Percentiles rank a stretch among this genome's conserved stretches.
These are phyloP conservation scores for Harpalus rufipes DNA, from an alignment of 2,888 invertebrate species.

Conservation along the genomic window DNA sequence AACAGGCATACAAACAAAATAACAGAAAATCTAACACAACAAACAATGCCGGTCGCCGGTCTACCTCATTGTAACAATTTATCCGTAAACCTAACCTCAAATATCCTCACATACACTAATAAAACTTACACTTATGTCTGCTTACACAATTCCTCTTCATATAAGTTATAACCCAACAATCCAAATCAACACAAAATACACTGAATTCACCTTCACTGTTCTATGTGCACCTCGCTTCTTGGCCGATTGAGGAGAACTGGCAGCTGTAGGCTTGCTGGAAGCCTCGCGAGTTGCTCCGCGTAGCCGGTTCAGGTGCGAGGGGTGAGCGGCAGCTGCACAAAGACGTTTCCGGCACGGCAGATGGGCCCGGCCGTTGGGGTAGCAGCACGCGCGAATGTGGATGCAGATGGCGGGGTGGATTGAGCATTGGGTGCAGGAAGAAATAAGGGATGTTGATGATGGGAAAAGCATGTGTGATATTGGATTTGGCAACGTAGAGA, in stretches of 20 bases:
- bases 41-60: too few relatives aligned
- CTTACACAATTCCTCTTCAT: too few relatives aligned
- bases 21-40: too few relatives aligned
- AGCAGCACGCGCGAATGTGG: constrained; percentile 37
- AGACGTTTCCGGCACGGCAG: constrained; percentile 63
- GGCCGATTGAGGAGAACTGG: neutral
- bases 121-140: too few relatives aligned
- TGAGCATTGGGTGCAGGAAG: too few relatives aligned
- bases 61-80: too few relatives aligned
- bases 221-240: neutral
- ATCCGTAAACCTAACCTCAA: too few relatives aligned
- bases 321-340: constrained; percentile 57
- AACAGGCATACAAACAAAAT: too few relatives aligned
- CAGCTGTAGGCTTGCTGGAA: neutral
- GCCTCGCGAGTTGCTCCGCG: constrained; percentile 19
- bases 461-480: neutral
- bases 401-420: neutral
- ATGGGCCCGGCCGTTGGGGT: constrained; percentile 16
- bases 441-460: neutral
- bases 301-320: constrained; percentile 37
- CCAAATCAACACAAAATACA: neutral
- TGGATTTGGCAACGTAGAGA: neutral
- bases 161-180: neutral
- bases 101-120: too few relatives aligned
- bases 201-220: neutral